Evolutionary conservation across 2,797 vertebrate genomes (phyloP), one percentile per base, ranked within the genome.

Genomic region (Borostomias antarcticus): DNA sequence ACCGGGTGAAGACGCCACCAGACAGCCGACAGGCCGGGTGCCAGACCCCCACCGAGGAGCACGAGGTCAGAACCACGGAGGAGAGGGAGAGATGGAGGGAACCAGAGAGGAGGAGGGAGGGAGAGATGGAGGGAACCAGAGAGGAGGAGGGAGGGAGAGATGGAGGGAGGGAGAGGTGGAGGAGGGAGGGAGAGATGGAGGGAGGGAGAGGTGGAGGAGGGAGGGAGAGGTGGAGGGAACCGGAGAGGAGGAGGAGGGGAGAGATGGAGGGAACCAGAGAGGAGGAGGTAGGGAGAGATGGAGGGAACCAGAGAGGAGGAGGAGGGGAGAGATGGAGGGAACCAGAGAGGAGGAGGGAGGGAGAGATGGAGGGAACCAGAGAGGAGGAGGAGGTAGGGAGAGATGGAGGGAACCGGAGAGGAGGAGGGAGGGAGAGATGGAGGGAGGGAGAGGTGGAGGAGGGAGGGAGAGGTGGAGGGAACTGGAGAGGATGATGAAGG

Each of bases 1-100:
- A 87, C 28, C 88, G 78, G 75, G 85, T 91, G 52, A 91, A 85
- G 79, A 79, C 75, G 1, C 86, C 80, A 15, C 85, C 88, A 72
- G 87, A 91, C 76, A 85, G 76, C 85, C 83, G 85, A 78, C 91
- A 92, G 78, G 87, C 86, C 70, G 89, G 90, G 10, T 89, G 86
- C 66, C 92, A 92, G 81, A 92, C 90, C 0, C 86, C 89, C 53
- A 78, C 70, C 61, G 72, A 73, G 25, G 83, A 84, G 15, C 85
- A 81, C 5, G 85, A 89, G 91, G 90, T 92, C 54, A 82, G 85
- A n/a, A n/a, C n/a, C n/a, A n/a, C n/a, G n/a, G n/a, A n/a, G n/a
- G n/a, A n/a, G 65, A 13, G 43, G 52, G 50, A 50, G 17, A 2
- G 29, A 30, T 29, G 17, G 56, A 52, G 54, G 23, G 64, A n/a